Percentiles rank a stretch among this genome's conserved stretches.
Evolutionary conservation across 2,797 vertebrate genomes (phyloP).

Genomic region (Urocyon cinereoargenteus): DNA sequence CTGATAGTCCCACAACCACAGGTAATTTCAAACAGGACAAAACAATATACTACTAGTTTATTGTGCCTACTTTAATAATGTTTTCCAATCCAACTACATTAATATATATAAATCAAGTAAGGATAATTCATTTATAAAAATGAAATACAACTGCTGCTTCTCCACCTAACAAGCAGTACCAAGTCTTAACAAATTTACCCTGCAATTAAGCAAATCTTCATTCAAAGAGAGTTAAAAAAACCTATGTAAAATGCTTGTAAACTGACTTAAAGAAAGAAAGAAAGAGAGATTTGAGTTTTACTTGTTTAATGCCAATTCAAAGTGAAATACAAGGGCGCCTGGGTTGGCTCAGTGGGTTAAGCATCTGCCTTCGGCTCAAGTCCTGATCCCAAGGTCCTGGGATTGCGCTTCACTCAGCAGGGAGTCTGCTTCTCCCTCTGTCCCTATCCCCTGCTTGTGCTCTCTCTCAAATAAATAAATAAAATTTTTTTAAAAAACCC

Average conservation of each 20-base stretch:
- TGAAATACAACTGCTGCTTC: slow-evolving; percentile 43
- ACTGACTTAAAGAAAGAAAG: slow-evolving; percentile 17
- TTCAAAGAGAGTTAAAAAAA: slow-evolving; percentile 30
- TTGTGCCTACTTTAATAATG: neutral
- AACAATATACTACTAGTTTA: slow-evolving; percentile 36
- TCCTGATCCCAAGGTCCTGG: neutral
- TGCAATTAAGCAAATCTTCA: slow-evolving; percentile 12
- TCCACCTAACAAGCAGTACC: neutral
- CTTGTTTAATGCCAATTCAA: slow-evolving; percentile 59
- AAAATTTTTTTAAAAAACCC: neutral
- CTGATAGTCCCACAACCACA: slow-evolving; percentile 32
- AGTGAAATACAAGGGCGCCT: neutral
- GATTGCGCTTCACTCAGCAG: neutral
- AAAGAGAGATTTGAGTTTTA: slow-evolving; percentile 45
- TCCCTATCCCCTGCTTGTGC: neutral
- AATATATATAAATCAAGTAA: slow-evolving; percentile 43
- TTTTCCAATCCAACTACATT: slow-evolving; percentile 6
- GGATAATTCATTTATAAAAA: slow-evolving; percentile 53
- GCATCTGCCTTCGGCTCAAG: neutral
- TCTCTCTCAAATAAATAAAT: neutral
- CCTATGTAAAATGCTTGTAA: neutral
- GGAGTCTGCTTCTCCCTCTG: neutral
- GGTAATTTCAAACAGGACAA: slow-evolving; percentile 57
- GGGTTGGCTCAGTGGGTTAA: neutral
- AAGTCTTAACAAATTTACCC: slow-evolving; percentile 41